Evolutionary conservation across 2,888 invertebrate species (phyloP).

Genomic region (Catocala sponsa): DNA sequence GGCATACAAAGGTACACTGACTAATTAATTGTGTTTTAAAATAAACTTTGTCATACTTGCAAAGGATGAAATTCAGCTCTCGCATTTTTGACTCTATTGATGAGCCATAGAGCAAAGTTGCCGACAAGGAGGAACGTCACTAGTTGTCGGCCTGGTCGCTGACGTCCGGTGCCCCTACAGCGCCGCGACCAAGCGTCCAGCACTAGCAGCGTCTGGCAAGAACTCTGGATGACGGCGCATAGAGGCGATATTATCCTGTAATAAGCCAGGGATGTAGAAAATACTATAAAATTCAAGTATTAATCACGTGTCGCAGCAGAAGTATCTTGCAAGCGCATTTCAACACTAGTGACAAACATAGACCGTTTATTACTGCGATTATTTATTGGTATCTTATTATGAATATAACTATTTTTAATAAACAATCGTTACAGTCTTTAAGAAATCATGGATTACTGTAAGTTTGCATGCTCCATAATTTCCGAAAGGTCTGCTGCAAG

Average conservation of each 20-base stretch:
- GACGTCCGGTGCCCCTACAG: slow-evolving; percentile 76
- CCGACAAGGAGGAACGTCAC: slow-evolving; percentile 91
- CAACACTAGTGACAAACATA: no score
- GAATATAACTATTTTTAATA: no score
- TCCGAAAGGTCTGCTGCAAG: no score
- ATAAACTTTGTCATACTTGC: slow-evolving; percentile 71
- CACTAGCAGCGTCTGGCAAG: slow-evolving; percentile 89
- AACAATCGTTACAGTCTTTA: no score
- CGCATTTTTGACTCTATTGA: slow-evolving; percentile 90
- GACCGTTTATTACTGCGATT: no score
- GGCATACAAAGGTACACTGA: no score
- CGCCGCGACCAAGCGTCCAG: slow-evolving; percentile 88
- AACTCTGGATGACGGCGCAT: slow-evolving; percentile 89
- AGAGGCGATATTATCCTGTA: slow-evolving; percentile 80
- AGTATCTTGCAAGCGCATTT: no score
- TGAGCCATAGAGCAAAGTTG: slow-evolving; percentile 90
- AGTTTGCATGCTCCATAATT: no score
- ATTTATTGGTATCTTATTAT: no score
- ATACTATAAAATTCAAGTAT: not conserved
- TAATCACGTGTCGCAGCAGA: not conserved
- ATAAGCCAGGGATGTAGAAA: not conserved
- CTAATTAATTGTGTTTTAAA: no score
- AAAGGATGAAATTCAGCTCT: slow-evolving; percentile 90
- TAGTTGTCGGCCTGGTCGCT: slow-evolving; percentile 89
- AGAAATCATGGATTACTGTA: no score